Evolutionary conservation across 1,140 invertebrate genomes (phyloP).

Genomic region (Leguminivora glycinivorella): DNA sequence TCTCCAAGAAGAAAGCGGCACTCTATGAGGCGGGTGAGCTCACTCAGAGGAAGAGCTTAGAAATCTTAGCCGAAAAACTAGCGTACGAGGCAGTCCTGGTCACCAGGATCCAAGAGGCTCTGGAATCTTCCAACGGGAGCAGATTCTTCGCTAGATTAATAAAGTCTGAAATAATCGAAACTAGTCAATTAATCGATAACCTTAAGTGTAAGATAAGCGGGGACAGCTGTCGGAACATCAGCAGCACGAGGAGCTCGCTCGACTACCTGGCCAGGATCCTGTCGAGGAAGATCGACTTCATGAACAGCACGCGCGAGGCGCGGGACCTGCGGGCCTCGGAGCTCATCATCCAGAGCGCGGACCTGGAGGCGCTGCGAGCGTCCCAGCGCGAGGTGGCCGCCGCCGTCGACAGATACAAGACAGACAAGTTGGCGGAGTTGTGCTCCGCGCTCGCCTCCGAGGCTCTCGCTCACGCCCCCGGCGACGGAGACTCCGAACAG

Average conservation of each 20-base stretch:
- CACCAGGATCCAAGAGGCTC: conserved; percentile 80
- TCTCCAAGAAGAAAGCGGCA: conserved; percentile 81
- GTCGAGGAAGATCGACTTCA: conserved; percentile 80
- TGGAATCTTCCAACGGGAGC: conserved; percentile 77
- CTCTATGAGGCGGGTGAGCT: conserved; percentile 82
- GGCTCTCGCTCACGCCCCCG: conserved; percentile 80
- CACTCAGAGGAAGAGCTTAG: conserved; percentile 82
- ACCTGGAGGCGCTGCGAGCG: conserved; percentile 80
- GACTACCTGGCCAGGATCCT: conserved; percentile 84
- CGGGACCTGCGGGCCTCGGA: conserved; percentile 52
- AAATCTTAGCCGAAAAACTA: conserved; percentile 86
- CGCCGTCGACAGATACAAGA: conserved; percentile 83
- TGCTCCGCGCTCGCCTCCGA: conserved; percentile 83
- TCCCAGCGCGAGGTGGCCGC: conserved; percentile 82
- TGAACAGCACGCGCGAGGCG: conserved; percentile 53
- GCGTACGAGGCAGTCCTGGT: conserved; percentile 87
- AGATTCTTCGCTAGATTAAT: conserved; percentile 79
- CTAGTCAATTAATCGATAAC: conserved; percentile 85
- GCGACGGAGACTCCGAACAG: conserved; percentile 58
- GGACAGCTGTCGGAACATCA: conserved; percentile 77
- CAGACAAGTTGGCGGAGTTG: conserved; percentile 83
- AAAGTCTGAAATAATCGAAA: conserved; percentile 84
- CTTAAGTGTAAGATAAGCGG: conserved; percentile 83
- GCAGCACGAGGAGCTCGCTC: conserved; percentile 77
- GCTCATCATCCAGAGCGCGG: conserved; percentile 67